Evolutionary conservation across 2,888 invertebrate genomes (phyloP), one percentile per base, ranked within the genome.

Genomic region (Rapana venosa): DNA sequence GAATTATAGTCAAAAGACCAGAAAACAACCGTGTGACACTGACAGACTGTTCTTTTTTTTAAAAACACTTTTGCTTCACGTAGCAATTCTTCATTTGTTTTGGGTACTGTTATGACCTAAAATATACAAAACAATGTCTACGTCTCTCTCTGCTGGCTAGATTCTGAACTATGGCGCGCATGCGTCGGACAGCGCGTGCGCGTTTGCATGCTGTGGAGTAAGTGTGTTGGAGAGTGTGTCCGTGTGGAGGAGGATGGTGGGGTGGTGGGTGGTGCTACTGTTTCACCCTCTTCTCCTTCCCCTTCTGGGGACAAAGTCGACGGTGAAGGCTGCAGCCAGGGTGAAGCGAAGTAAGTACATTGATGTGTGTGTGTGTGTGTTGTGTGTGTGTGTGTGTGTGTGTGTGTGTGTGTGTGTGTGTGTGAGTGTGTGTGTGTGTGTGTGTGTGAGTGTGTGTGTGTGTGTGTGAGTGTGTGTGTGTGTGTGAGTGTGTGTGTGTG

Each of bases 151-250:
- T 47, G 84, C 58, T 15, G 84, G 58, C 84, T 84, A 58, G 58
- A 35, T 15, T n/a, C 22, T 26, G 6, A 30, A 20, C 13, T 11
- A 84, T 84, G 84, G 84, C 84, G 84, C 84, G n/a, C 84, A 58
- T 84, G 84, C 84, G n/a, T 26, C 30, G 58, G 84, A 58, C 84
- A 58, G 84, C 84, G 84, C 84, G 84, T 84, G 84, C 58, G 84
- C 84, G 58, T 58, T 26, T 58, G 26, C 32, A n/a, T 84, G 84
- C 58, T 15, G 56, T 30, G 84, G 84, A 84, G 56, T 83, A 47
- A 47, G 84, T 84, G 84, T 30, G 84, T 84, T 84, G 58, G 58
- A 0, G 84, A 56, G 84, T 30, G 56, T 30, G 84, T 56, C 56
- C 79, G 35, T 5, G n/a, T n/a, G 81, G 56, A 36, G 84, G 58